phyloP scores from a whole-genome alignment of 1,140 invertebrate species.

The Trichogramma pretiosum region DNA sequence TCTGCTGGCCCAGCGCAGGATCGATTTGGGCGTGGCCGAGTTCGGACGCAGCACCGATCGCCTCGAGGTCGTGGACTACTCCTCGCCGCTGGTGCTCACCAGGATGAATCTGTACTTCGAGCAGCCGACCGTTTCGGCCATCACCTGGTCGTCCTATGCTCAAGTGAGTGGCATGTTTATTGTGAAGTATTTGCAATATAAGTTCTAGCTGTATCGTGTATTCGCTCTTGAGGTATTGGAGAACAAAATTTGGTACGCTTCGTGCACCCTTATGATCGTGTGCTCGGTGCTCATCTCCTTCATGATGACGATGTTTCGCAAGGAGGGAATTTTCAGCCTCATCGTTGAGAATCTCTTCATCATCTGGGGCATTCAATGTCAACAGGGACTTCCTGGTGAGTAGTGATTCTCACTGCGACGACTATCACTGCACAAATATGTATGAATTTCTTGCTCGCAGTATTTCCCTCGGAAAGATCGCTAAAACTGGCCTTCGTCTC shows the following conservation, averaged over 20 bases:
- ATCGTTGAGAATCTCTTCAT: slow-evolving; percentile 4
- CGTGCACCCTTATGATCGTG: neutral
- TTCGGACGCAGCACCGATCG: neutral
- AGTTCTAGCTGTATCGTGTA: too few relatives aligned
- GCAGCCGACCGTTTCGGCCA: neutral
- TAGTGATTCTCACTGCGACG: too few relatives aligned
- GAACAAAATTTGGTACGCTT: neutral
- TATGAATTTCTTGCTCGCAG: slow-evolving; percentile 1
- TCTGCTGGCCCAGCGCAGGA: neutral
- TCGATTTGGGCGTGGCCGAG: slow-evolving; percentile 8
- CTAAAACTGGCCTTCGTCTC: slow-evolving; percentile 8
- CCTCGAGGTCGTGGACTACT: slow-evolving; percentile 1
- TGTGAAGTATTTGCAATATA: neutral
- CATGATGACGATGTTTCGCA: slow-evolving; percentile 2
- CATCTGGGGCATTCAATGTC: slow-evolving; percentile 15
- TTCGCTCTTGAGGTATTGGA: slow-evolving; percentile 14
- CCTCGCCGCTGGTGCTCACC: neutral
- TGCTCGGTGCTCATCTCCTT: slow-evolving; percentile 5
- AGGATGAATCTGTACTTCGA: neutral
- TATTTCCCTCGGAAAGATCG: slow-evolving; percentile 6
- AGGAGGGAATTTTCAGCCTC: neutral
- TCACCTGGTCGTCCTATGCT: slow-evolving; percentile 5
- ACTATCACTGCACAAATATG: too few relatives aligned
- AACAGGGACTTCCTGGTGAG: slow-evolving; percentile 11
- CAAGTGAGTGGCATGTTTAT: slow-evolving; percentile 1